Base-by-base conservation (phyloP, 2,113 vertebrate genomes). In the Cyrtonyx montezumae region DNA sequence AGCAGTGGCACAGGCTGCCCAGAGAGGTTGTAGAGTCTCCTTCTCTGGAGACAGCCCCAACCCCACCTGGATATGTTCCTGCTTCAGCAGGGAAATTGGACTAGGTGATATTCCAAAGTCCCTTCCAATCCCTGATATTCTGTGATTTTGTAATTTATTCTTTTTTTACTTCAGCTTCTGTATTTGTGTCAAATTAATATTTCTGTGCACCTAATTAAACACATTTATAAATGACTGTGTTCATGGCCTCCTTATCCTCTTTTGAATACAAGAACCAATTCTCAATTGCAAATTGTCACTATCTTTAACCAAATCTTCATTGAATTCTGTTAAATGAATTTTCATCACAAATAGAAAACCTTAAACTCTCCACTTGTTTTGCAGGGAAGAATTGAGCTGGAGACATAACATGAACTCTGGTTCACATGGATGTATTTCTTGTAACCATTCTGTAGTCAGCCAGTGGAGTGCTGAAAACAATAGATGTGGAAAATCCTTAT, bases 371-470 rank as follows among this genome's bases (percentile, higher is more conserved):
- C 12, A 25, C 5, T 7, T 80, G 4, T 77, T 84, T 48, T 45
- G 23, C 53, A 34, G 22, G 67, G 32, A 85, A 86, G 23, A n/a
- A 32, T 15, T 66, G 30, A 45, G 4, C 18, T 66, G 49, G 17
- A 51, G 28, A 46, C 5, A 23, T 0, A 23, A 14, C 4, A 15
- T 32, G 4, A 2, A 13, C 8, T 65, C 2, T 28, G 14, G 56
- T 73, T 74, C 26, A 55, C 5, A 17, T 5, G 53, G 12, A 3
- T 55, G 17, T 78, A 40, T 59, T 81, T 69, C 23, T 30, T 49
- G 8, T 12, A 28, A 46, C 1, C 3, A 8, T 61, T 74, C 19
- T 18, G 53, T 55, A 30, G 16, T 55, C 28, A 30, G 9, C 28
- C 28, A 68, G 65, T 17, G 6, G 36, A n/a, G 26, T 11, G 9